A percentile compares a stretch with the other conserved stretches of the same genome.
phyloP scores from a whole-genome alignment of 2,113 vertebrate genomes.

The Dissostichus mawsoni region DNA sequence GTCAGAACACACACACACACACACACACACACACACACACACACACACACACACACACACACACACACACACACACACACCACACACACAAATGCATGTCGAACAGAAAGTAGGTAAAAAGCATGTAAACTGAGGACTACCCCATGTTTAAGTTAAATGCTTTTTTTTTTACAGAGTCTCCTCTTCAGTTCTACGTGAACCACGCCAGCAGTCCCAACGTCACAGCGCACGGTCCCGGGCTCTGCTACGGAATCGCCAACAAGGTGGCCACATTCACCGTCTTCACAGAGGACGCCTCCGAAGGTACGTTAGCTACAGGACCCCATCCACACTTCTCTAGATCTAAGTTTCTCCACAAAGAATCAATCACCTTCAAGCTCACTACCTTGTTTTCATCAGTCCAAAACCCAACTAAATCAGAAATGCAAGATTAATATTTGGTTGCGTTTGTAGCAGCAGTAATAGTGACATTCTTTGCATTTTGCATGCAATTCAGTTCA shows the following conservation, averaged over 20 bases:
- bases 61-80: no score
- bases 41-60: not conserved
- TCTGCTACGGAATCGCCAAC: conserved; percentile 92
- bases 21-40: not conserved
- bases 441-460: no score
- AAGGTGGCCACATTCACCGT: conserved; percentile 93
- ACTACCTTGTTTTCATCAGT: no score
- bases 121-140: no score
- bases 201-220: conserved; percentile 94
- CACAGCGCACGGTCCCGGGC: conserved; percentile 93
- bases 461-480: no score
- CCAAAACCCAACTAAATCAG: no score
- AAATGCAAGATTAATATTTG: no score
- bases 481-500: not conserved
- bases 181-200: conserved; percentile 94
- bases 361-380: no score
- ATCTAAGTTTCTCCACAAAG: no score
- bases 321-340: no score
- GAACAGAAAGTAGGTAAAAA: no score
- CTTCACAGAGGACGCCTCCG: conserved; percentile 93
- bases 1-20: conserved; percentile 63
- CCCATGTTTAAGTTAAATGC: no score
- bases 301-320: conserved; percentile 79
- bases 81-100: not conserved
- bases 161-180: conserved; percentile 84